Evolutionary conservation across 35 echinoderm and acorn worm genomes (phyloP), one percentile per base, ranked within the genome.

Genomic region (Heliocidaris erythrogramma): DNA sequence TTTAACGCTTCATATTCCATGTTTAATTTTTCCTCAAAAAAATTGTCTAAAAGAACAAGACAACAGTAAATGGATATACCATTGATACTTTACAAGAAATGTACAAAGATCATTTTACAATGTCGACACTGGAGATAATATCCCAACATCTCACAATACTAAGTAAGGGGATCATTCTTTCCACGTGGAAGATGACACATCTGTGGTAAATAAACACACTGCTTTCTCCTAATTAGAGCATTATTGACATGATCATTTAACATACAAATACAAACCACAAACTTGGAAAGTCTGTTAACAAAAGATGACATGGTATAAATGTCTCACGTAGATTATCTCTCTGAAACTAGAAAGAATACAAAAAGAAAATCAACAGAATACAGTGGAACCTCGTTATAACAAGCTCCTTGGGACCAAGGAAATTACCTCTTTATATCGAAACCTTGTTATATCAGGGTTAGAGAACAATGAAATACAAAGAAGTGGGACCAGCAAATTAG

Each of bases 21-120:
- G 87, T 89, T 89, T 89, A 47, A 89, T 47, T 89, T 89, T 89
- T 89, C 87, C 87, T 89, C 87, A 32, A 89, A 89, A 89, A 89
- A 42, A 89, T 89, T 31, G 87, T 89, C 87, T 89, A 89, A 89
- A 89, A 89, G 87, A 89, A 89, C 87, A 89, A 89, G 87, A 89
- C 31, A 32, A 89, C 31, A 47, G 47, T 32, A 47, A 47, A 48
- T 32, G 47, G 31, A 47, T 89, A 17, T 89, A 35, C 87, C 87
- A 89, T 89, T n/a, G 32, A 89, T 47, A 89, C 87, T 89, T n/a
- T 89, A 89, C 87, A 89, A 89, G 87, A 89, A 84, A 89, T 89
- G 31, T 89, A 89, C 87, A 89, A 32, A 47, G 87, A 89, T 48
- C 31, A 89, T 48, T 32, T 48, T 89, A 89, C 87, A 89, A 89